Percentiles rank a stretch among this genome's conserved stretches.
phyloP scores from a whole-genome alignment of 2,888 invertebrate genomes.

The Nowickia ferox region DNA sequence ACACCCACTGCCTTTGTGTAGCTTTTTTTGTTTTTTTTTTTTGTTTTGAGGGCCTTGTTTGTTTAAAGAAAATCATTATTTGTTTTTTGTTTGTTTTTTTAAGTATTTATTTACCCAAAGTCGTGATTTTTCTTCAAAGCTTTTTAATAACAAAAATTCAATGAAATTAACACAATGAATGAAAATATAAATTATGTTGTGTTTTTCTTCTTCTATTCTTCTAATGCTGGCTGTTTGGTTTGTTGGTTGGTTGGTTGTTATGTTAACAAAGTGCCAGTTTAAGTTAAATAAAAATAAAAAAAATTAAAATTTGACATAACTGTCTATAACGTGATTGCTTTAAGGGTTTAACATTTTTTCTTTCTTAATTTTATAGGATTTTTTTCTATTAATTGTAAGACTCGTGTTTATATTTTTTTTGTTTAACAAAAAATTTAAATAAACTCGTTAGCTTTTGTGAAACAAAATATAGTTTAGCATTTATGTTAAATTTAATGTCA shows the following conservation, averaged over 20 bases:
- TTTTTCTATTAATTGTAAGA: not conserved
- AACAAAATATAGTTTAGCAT: constrained; percentile 30
- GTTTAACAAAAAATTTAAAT: constrained; percentile 4
- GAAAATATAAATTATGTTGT: constrained; percentile 71
- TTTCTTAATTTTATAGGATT: not conserved
- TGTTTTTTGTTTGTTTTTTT: not conserved
- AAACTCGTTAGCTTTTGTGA: constrained; percentile 21
- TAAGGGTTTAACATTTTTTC: constrained; percentile 69
- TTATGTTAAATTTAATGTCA: constrained; percentile 42
- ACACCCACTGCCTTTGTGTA: constrained; percentile 60
- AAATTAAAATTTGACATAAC: constrained; percentile 70
- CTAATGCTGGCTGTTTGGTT: constrained; percentile 40
- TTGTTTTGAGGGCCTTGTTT: constrained; percentile 48
- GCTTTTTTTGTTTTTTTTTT: constrained; percentile 4
- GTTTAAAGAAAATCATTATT: constrained; percentile 61
- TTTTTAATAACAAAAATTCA: constrained; percentile 57
- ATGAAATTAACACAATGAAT: constrained; percentile 71
- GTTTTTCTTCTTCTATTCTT: constrained; percentile 46
- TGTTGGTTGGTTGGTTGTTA: constrained; percentile 54
- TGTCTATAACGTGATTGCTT: constrained; percentile 81
- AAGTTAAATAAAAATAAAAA: constrained; percentile 59
- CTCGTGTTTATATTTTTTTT: constrained; percentile 20
- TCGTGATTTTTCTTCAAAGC: constrained; percentile 66
- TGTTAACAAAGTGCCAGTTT: constrained; percentile 71
- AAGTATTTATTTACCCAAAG: constrained; percentile 46